Percentiles rank a stretch among this genome's conserved stretches.
These are phyloP conservation scores for Heterohyrax brucei DNA, from an alignment of 2,797 vertebrate species.

Conservation along the genomic window DNA sequence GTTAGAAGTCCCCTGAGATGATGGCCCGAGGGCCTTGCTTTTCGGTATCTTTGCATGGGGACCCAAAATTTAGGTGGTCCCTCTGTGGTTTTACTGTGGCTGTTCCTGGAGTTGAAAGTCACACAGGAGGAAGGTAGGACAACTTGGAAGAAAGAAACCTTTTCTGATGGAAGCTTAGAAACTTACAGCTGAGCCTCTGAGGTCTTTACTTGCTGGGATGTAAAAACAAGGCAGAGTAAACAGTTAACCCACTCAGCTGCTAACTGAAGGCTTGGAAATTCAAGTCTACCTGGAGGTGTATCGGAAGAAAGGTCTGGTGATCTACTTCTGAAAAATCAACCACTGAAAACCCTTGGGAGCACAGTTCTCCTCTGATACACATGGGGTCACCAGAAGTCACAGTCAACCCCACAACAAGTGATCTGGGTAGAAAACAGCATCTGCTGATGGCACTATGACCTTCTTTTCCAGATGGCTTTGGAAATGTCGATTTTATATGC, in stretches of 20 bases:
- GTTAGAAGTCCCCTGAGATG: too few relatives aligned
- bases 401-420: too few relatives aligned
- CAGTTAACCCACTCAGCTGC: too few relatives aligned
- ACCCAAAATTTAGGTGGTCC: not conserved
- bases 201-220: not conserved
- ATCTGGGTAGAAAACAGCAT: not conserved
- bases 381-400: too few relatives aligned
- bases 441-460: not conserved
- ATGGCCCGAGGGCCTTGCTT: not conserved
- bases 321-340: too few relatives aligned
- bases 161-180: not conserved
- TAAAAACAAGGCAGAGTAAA: not conserved
- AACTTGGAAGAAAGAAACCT: not conserved
- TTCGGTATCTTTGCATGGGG: not conserved
- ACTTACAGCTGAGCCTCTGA: not conserved
- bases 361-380: too few relatives aligned
- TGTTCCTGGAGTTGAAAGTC: not conserved
- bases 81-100: not conserved
- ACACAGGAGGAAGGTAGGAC: not conserved
- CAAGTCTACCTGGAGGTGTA: too few relatives aligned
- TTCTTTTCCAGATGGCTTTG: constrained; percentile 47
- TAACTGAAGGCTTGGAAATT: too few relatives aligned
- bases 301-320: too few relatives aligned
- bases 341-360: too few relatives aligned
- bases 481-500: constrained; percentile 31